These are phyloP conservation scores for Tachystola acroxantha DNA, from an alignment of 2,888 invertebrate species.

Conservation along the genomic window DNA sequence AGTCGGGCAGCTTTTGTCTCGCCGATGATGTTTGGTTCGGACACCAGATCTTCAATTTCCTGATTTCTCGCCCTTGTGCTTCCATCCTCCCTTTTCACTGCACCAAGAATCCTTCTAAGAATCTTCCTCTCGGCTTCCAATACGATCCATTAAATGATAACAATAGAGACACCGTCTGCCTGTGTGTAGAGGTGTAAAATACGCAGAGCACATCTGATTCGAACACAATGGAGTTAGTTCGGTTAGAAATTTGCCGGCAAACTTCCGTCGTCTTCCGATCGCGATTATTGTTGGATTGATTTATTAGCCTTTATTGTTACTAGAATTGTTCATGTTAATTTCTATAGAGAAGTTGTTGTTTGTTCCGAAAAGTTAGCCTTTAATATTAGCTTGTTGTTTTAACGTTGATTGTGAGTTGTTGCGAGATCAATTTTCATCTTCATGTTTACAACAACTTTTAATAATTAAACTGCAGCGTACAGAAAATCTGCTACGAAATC, in stretches of 20 bases:
- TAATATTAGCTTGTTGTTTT: background rate
- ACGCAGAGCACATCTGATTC: conserved; percentile 19
- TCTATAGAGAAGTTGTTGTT: background rate
- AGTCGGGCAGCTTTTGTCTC: too few relatives aligned
- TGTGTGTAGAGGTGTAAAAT: conserved; percentile 12
- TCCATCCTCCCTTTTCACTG: too few relatives aligned
- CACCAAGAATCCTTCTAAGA: too few relatives aligned
- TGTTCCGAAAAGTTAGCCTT: background rate
- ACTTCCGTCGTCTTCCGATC: conserved; percentile 39
- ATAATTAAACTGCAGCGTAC: too few relatives aligned
- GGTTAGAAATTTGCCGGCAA: conserved; percentile 33
- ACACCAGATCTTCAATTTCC: too few relatives aligned
- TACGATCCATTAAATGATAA: background rate
- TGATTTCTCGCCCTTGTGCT: background rate
- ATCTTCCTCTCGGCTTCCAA: background rate
- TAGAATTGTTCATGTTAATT: conserved; percentile 5
- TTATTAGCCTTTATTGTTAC: conserved; percentile 36
- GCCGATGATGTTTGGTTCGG: too few relatives aligned
- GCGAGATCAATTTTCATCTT: too few relatives aligned
- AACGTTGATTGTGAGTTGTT: too few relatives aligned
- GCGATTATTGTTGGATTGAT: conserved; percentile 43
- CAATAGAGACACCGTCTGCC: background rate
- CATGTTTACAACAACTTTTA: too few relatives aligned
- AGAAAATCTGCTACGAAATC: too few relatives aligned
- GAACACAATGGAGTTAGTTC: conserved; percentile 23